These are phyloP conservation scores for Ceratoteleas bidentatus DNA, from an alignment of 1,140 invertebrate genomes.

Conservation along the genomic window DNA sequence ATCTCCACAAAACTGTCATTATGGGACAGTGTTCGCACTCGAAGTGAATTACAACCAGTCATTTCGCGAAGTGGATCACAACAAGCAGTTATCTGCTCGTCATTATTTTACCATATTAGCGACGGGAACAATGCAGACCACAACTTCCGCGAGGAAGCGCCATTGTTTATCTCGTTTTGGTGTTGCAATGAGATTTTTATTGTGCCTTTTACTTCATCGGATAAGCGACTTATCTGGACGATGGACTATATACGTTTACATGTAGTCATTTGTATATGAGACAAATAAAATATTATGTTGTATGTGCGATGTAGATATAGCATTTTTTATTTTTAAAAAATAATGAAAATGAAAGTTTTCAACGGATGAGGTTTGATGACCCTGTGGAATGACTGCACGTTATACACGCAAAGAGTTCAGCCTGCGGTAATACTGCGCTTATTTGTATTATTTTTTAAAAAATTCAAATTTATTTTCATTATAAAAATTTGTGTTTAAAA, in stretches of 20 bases:
- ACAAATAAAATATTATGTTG: too few relatives aligned
- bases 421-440: too few relatives aligned
- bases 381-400: too few relatives aligned
- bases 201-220: conserved; percentile 1
- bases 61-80: conserved; percentile 20
- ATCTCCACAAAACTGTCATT: background rate
- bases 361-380: too few relatives aligned
- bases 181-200: conserved; percentile 1
- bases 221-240: background rate
- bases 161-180: conserved; percentile 37
- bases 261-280: background rate
- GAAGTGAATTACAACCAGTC: too few relatives aligned
- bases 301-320: too few relatives aligned
- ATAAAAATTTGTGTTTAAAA: too few relatives aligned
- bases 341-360: too few relatives aligned
- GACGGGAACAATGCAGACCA: conserved; percentile 27
- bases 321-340: too few relatives aligned
- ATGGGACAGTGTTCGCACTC: background rate
- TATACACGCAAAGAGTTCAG: too few relatives aligned
- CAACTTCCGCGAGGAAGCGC: conserved; percentile 39
- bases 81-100: conserved; percentile 31
- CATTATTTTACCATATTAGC: conserved; percentile 33
- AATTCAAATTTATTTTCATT: too few relatives aligned
- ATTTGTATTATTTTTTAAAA: too few relatives aligned
- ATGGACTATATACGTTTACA: background rate